Conservation (phyloP, 2,888 invertebrate species). For the Thymelicus acteon region DNA sequence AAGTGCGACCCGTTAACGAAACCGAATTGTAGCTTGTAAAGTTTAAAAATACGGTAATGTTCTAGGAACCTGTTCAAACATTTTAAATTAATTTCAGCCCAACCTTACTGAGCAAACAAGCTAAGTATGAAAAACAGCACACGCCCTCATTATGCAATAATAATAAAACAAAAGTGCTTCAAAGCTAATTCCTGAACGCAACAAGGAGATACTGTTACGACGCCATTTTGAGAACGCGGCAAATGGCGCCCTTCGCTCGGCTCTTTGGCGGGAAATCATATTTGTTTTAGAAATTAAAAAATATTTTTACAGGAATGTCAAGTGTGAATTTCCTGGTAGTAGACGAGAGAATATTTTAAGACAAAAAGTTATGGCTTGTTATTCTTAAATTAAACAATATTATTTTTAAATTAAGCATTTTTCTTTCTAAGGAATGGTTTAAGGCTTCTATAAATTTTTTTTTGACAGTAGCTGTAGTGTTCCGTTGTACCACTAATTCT, state of each 20-base stretch:
- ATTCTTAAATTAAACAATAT: no score
- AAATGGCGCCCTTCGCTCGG: slow-evolving; percentile 48
- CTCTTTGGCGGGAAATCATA: slow-evolving; percentile 49
- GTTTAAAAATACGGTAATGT: slow-evolving; percentile 7
- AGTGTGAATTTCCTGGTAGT: no score
- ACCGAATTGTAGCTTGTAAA: background rate
- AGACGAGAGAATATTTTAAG: no score
- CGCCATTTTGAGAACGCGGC: slow-evolving; percentile 55
- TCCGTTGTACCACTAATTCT: no score
- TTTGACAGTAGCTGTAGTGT: no score
- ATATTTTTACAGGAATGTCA: slow-evolving; percentile 27
- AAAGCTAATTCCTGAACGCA: slow-evolving; percentile 50
- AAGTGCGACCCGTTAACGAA: background rate
- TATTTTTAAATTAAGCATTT: no score
- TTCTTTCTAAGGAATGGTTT: no score
- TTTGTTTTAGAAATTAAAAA: slow-evolving; percentile 51
- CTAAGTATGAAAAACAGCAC: slow-evolving; percentile 37
- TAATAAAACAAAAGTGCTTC: slow-evolving; percentile 49
- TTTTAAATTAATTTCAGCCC: slow-evolving; percentile 20
- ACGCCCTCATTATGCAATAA: slow-evolving; percentile 30
- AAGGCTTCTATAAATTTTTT: no score
- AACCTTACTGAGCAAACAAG: slow-evolving; percentile 32
- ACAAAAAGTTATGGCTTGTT: no score
- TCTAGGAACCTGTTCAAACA: slow-evolving; percentile 7
- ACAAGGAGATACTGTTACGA: slow-evolving; percentile 56